Conservation (phyloP, 1,140 invertebrate species). For the Aphelenchoides besseyi region DNA sequence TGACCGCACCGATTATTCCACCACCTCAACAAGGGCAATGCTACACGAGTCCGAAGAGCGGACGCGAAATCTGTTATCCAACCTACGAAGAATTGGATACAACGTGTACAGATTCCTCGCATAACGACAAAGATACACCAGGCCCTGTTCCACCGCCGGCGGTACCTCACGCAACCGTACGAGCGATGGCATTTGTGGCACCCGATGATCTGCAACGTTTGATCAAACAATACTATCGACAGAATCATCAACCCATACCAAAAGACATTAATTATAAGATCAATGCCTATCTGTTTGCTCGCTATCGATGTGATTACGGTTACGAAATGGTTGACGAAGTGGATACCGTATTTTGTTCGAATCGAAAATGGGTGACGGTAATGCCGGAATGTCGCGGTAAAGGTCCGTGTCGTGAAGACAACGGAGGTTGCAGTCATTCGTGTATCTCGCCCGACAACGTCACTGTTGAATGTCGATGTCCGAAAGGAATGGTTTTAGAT, state of each 20-base stretch:
- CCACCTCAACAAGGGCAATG: slow-evolving; percentile 55
- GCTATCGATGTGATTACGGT: slow-evolving; percentile 58
- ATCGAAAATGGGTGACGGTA: slow-evolving; percentile 58
- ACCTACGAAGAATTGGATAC: slow-evolving; percentile 55
- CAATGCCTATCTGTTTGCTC: slow-evolving; percentile 58
- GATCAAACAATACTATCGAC: slow-evolving; percentile 60
- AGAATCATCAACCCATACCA: slow-evolving; percentile 51
- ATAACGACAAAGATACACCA: slow-evolving; percentile 30
- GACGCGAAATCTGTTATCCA: slow-evolving; percentile 59
- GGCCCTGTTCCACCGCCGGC: slow-evolving; percentile 56
- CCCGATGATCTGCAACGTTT: slow-evolving; percentile 59
- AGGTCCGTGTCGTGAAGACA: slow-evolving; percentile 54
- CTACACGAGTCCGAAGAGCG: slow-evolving; percentile 47
- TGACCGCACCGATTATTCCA: slow-evolving; percentile 58
- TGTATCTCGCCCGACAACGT: slow-evolving; percentile 57
- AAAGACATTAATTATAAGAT: slow-evolving; percentile 52
- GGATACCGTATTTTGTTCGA: slow-evolving; percentile 59
- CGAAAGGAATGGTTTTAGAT: slow-evolving; percentile 56
- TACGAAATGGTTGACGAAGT: slow-evolving; percentile 62
- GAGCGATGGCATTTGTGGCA: slow-evolving; percentile 62
- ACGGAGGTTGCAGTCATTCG: slow-evolving; percentile 61
- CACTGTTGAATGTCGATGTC: slow-evolving; percentile 59
- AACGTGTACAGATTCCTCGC: slow-evolving; percentile 52
- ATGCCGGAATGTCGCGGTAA: slow-evolving; percentile 55
- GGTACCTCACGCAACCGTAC: slow-evolving; percentile 57